Conservation (phyloP, 2,888 invertebrate genomes). For the Matsumyia berberina region DNA sequence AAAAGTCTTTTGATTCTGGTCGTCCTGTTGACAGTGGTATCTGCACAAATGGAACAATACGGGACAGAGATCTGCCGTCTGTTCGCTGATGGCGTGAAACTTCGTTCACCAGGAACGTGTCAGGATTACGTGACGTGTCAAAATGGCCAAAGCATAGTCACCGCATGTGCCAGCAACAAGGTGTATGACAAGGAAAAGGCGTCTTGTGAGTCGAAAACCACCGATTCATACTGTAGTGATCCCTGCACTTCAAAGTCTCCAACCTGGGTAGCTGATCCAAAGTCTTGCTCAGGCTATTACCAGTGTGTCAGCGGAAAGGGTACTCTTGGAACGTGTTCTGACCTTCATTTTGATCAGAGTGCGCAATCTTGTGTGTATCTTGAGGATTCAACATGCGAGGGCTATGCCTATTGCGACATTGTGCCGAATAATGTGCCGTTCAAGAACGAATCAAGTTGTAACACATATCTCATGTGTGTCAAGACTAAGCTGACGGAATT, state of each 20-base stretch:
- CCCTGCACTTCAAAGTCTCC: background rate
- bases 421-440: slow-evolving; percentile 78
- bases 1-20: background rate
- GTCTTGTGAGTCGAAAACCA: slow-evolving; percentile 69
- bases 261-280: slow-evolving; percentile 75
- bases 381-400: slow-evolving; percentile 70
- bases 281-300: slow-evolving; percentile 79
- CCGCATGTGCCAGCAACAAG: slow-evolving; percentile 76
- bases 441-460: slow-evolving; percentile 74
- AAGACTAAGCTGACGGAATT: slow-evolving; percentile 71
- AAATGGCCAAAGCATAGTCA: slow-evolving; percentile 74
- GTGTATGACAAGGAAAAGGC: slow-evolving; percentile 77
- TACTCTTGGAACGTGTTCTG: slow-evolving; percentile 45
- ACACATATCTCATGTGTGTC: slow-evolving; percentile 77
- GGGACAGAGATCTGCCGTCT: slow-evolving; percentile 78
- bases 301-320: slow-evolving; percentile 29
- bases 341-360: slow-evolving; percentile 76
- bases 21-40: background rate
- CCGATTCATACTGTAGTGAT: slow-evolving; percentile 30
- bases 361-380: slow-evolving; percentile 73
- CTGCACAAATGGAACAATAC: background rate
- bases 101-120: slow-evolving; percentile 81
- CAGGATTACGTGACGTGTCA: slow-evolving; percentile 78
- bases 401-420: slow-evolving; percentile 78
- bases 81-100: slow-evolving; percentile 78